Conservation (phyloP, 2,888 invertebrate genomes). For the Noctua comes region DNA sequence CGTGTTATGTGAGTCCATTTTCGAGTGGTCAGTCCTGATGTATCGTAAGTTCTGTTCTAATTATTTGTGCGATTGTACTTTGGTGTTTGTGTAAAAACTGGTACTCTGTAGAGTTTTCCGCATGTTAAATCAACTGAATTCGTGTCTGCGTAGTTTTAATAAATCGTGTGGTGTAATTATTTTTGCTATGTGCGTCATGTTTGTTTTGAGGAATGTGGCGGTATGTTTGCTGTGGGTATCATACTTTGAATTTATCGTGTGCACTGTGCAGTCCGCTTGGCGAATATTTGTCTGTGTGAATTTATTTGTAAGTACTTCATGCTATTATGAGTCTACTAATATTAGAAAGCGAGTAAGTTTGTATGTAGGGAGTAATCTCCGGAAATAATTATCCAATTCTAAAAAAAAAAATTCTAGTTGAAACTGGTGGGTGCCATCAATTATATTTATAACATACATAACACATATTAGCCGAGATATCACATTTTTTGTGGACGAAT, state of each 20-base stretch:
- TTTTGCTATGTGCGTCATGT: slow-evolving; percentile 40
- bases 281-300: neutral
- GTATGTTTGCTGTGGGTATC: slow-evolving; percentile 20
- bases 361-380: too few species aligned
- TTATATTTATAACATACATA: too few species aligned
- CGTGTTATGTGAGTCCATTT: slow-evolving; percentile 39
- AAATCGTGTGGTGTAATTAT: slow-evolving; percentile 43
- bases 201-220: slow-evolving; percentile 36
- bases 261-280: neutral
- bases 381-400: too few species aligned
- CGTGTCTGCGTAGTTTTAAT: slow-evolving; percentile 45
- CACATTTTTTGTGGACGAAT: too few species aligned
- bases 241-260: slow-evolving; percentile 41
- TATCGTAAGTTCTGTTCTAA: slow-evolving; percentile 52
- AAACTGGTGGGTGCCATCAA: too few species aligned
- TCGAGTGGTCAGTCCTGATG: slow-evolving; percentile 31
- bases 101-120: slow-evolving; percentile 39
- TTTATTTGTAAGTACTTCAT: neutral
- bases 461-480: too few species aligned
- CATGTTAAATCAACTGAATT: slow-evolving; percentile 49
- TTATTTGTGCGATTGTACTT: slow-evolving; percentile 51
- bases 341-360: too few species aligned
- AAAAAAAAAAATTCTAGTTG: too few species aligned
- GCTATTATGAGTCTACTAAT: neutral
- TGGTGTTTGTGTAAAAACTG: slow-evolving; percentile 45